Conservation (phyloP, 2,113 vertebrate genomes). For the Coryphaenoides rupestris region DNA sequence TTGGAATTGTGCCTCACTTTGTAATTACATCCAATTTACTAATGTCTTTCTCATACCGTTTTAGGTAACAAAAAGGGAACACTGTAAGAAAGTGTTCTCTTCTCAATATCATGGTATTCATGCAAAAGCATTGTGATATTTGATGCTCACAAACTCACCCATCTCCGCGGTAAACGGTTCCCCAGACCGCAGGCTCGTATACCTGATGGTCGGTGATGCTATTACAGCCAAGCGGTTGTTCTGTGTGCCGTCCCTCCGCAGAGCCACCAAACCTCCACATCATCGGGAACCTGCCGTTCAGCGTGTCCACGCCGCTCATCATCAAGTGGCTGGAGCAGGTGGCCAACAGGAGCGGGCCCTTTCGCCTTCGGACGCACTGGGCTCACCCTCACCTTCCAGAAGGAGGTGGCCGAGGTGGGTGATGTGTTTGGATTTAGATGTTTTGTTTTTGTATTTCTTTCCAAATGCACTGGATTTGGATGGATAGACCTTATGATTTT, state of each 20-base stretch:
- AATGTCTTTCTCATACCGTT: no score
- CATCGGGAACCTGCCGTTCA: conserved; percentile 96
- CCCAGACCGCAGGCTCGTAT: neutral
- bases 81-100: no score
- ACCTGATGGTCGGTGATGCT: neutral
- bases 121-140: no score
- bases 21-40: no score
- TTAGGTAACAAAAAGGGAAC: no score
- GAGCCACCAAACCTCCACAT: conserved; percentile 92
- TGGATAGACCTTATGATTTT: no score
- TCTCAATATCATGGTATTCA: no score
- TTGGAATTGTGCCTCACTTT: no score
- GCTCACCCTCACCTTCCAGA: conserved; percentile 96
- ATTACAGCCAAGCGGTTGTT: neutral
- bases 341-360: conserved; percentile 81
- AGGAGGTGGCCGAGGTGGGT: conserved; percentile 93
- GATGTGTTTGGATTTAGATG: neutral
- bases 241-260: conserved; percentile 46
- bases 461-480: neutral
- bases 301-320: conserved; percentile 89
- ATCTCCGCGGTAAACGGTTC: no score
- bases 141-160: no score
- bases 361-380: conserved; percentile 85
- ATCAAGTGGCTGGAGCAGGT: conserved; percentile 88
- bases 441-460: no score